Conservation (phyloP, 2,113 vertebrate species). For the Salminus brasiliensis region DNA sequence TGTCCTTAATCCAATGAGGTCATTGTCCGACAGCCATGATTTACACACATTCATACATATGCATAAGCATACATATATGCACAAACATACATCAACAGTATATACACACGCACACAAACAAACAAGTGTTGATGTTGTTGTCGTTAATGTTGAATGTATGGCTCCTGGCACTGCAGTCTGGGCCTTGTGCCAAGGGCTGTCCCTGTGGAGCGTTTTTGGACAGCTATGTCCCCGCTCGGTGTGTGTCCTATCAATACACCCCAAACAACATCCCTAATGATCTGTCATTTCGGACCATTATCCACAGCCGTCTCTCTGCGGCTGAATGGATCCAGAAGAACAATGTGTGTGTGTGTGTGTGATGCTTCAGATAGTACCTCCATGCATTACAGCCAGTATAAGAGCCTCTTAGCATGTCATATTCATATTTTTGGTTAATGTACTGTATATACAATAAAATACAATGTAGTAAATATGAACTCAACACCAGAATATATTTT, state of each 20-base stretch:
- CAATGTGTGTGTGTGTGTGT: constrained; percentile 9
- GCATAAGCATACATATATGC: no score
- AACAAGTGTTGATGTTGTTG: background rate
- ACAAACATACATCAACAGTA: no score
- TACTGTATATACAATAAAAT: no score
- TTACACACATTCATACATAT: no score
- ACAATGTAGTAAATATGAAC: no score
- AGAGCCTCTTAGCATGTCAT: background rate
- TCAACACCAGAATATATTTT: no score
- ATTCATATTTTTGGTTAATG: no score
- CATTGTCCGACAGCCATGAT: no score
- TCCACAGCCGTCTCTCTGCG: constrained; percentile 31
- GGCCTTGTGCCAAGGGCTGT: constrained; percentile 33
- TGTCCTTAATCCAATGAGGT: no score
- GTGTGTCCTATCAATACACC: constrained; percentile 34
- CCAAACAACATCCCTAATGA: constrained; percentile 42
- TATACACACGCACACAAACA: no score
- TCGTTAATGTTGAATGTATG: background rate
- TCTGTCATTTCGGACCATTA: constrained; percentile 42
- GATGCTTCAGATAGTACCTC: background rate
- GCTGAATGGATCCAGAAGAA: constrained; percentile 23
- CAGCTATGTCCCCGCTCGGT: background rate
- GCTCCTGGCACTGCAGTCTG: constrained; percentile 15
- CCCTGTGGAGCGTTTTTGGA: background rate
- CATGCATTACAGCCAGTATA: background rate